Conservation (phyloP, 2,113 vertebrate genomes). For the Hoplias malabaricus region DNA sequence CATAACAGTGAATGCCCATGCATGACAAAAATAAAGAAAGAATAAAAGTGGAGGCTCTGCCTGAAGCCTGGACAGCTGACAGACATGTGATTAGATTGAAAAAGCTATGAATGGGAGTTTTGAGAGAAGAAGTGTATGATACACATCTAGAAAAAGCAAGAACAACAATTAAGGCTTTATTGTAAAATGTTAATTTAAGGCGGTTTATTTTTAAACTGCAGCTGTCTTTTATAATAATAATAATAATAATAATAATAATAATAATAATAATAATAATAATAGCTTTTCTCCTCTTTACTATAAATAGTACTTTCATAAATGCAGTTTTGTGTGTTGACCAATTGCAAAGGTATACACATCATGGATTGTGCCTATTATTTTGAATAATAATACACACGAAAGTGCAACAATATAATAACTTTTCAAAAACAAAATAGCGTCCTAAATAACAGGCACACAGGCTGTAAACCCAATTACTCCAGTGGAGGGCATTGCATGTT, state of each 20-base stretch:
- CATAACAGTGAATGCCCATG: neutral
- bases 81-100: slow-evolving; percentile 6
- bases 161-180: neutral
- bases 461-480: neutral
- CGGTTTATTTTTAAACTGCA: too few species aligned
- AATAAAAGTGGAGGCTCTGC: neutral
- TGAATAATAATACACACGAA: neutral
- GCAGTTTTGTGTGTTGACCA: neutral
- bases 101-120: neutral
- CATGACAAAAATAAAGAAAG: neutral
- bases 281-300: too few species aligned
- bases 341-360: too few species aligned
- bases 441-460: neutral
- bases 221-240: too few species aligned
- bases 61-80: slow-evolving; percentile 18
- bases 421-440: neutral
- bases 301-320: too few species aligned
- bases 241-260: too few species aligned
- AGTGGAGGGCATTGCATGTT: slow-evolving; percentile 21
- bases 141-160: neutral
- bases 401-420: too few species aligned
- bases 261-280: too few species aligned
- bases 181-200: neutral
- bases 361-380: neutral
- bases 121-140: neutral